Percentiles rank a stretch among this genome's conserved stretches.
Evolutionary conservation across 2,888 invertebrate species (phyloP).

Genomic region (Drosophila nr. perissopoda): DNA sequence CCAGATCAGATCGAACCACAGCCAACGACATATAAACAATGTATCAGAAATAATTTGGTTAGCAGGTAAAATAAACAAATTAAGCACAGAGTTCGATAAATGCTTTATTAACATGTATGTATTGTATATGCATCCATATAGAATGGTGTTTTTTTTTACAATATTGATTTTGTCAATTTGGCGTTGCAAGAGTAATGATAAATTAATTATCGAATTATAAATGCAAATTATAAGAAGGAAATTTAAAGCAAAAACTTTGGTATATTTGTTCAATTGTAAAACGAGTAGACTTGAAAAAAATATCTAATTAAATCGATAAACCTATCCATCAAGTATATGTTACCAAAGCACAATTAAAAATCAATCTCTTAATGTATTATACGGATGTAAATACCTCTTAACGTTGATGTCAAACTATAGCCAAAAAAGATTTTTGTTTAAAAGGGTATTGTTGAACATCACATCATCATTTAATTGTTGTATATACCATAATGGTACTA

Average conservation of each 20-base stretch:
- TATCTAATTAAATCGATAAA: background rate
- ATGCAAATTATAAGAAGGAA: conserved; percentile 6
- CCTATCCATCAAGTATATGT: background rate
- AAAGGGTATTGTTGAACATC: background rate
- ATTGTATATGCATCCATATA: conserved; percentile 5
- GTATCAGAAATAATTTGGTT: conserved; percentile 73
- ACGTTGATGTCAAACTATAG: no score
- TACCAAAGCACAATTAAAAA: background rate
- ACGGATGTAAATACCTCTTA: no score
- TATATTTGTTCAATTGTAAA: background rate
- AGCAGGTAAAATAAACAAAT: conserved; percentile 78
- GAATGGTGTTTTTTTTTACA: conserved; percentile 12
- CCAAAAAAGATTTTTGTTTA: background rate
- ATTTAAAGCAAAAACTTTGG: background rate
- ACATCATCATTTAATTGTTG: background rate
- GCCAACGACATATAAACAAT: conserved; percentile 71
- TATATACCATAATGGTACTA: background rate
- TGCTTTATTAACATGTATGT: conserved; percentile 32
- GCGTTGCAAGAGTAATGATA: background rate
- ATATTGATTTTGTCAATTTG: background rate
- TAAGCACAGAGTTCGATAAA: conserved; percentile 67
- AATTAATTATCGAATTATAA: conserved; percentile 10
- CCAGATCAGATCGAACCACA: conserved; percentile 60
- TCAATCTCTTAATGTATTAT: background rate
- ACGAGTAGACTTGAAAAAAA: background rate